A percentile compares a stretch with the other conserved stretches of the same genome.
phyloP scores from a whole-genome alignment of 2,888 invertebrate species.

The Aradus depressus region DNA sequence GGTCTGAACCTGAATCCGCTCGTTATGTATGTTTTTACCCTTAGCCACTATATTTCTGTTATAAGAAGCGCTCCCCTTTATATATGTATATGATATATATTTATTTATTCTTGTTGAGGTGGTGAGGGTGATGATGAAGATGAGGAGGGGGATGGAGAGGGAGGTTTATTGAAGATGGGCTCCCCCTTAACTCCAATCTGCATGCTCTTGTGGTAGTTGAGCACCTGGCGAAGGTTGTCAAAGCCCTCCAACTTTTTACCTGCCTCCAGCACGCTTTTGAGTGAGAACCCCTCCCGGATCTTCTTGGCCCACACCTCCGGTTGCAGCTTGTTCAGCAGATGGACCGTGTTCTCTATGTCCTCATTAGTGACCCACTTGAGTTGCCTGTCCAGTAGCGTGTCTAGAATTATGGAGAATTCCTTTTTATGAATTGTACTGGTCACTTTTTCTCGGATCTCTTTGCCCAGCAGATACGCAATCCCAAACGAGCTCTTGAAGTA shows the following conservation, averaged over 20 bases:
- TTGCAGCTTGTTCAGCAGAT: slow-evolving; percentile 1
- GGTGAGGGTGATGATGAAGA: too few relatives aligned
- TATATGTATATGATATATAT: too few relatives aligned
- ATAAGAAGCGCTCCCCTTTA: too few relatives aligned
- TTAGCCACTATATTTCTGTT: too few relatives aligned
- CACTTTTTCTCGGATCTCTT: slow-evolving; percentile 2
- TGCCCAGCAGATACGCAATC: slow-evolving; percentile 5
- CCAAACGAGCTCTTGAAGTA: slow-evolving; percentile 11
- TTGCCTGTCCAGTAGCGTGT: slow-evolving; percentile 1
- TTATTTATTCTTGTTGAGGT: too few relatives aligned
- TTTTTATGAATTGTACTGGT: slow-evolving; percentile 1
- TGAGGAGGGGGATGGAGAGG: too few relatives aligned
- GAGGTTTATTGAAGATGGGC: too few relatives aligned
- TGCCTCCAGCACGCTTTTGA: not conserved
- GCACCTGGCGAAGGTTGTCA: slow-evolving; percentile 6
- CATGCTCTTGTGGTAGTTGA: slow-evolving; percentile 7
- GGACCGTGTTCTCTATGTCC: not conserved
- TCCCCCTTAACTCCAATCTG: too few relatives aligned
- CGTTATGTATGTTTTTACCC: too few relatives aligned
- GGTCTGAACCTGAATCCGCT: too few relatives aligned
- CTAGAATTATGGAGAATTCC: slow-evolving; percentile 2
- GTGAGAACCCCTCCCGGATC: not conserved
- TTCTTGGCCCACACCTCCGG: not conserved
- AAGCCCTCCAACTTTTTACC: slow-evolving; percentile 7
- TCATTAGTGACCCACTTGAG: slow-evolving; percentile 2